A percentile compares a stretch with the other conserved stretches of the same genome.
Conservation (phyloP, 2,888 invertebrate species). For the Plusia festucae region DNA sequence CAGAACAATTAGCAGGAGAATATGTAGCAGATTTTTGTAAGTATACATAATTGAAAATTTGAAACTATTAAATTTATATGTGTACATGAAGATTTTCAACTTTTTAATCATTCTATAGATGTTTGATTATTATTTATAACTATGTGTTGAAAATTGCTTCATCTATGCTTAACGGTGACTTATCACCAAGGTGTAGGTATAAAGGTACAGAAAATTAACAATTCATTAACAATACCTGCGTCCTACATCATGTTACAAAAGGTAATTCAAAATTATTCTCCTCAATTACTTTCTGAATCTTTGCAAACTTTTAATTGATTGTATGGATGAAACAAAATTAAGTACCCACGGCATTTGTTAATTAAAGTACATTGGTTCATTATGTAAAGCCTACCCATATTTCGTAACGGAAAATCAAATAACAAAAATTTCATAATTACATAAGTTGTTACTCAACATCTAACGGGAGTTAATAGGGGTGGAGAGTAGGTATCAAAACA, state of each 20-base stretch:
- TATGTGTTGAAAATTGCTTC: too few relatives aligned
- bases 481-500: too few relatives aligned
- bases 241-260: background rate
- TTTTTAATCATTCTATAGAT: too few relatives aligned
- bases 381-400: background rate
- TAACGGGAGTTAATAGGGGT: slow-evolving; percentile 5
- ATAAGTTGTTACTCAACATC: background rate
- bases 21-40: too few relatives aligned
- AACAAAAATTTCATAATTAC: background rate
- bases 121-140: too few relatives aligned
- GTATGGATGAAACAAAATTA: too few relatives aligned
- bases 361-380: background rate
- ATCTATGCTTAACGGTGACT: background rate
- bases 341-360: too few relatives aligned
- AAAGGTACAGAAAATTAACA: background rate
- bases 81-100: too few relatives aligned
- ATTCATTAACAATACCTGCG: background rate
- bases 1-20: too few relatives aligned
- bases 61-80: too few relatives aligned
- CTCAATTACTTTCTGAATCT: background rate
- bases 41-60: too few relatives aligned
- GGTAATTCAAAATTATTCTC: background rate
- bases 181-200: background rate
- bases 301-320: background rate
- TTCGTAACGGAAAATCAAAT: background rate